A percentile compares a stretch with the other conserved stretches of the same genome.
Evolutionary conservation across 2,113 vertebrate species (phyloP).

Genomic region (Leptodactylus fuscus): DNA sequence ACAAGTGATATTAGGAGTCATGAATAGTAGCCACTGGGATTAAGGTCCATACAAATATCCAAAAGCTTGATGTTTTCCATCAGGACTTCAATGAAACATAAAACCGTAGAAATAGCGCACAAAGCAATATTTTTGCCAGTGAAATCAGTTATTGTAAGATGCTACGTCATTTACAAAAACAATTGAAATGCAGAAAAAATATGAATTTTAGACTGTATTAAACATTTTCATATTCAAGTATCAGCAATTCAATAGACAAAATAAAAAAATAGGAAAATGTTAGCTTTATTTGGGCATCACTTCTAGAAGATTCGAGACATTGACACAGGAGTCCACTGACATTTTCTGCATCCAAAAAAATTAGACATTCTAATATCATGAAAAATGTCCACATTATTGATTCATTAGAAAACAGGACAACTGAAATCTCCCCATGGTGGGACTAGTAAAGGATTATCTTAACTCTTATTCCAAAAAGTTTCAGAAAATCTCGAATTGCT

Average conservation of each 20-base stretch:
- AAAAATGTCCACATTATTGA: no score
- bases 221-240: background rate
- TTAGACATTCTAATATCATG: background rate
- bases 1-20: conserved; percentile 63
- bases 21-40: conserved; percentile 17
- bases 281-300: background rate
- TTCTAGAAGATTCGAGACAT: background rate
- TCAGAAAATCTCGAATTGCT: no score
- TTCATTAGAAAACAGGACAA: no score
- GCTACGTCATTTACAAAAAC: no score
- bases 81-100: background rate
- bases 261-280: background rate
- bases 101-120: background rate
- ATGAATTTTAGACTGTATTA: background rate
- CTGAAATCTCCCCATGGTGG: no score
- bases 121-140: background rate
- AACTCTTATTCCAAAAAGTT: no score
- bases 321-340: background rate
- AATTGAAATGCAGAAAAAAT: background rate
- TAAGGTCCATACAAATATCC: background rate
- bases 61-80: background rate
- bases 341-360: background rate
- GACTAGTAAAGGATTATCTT: no score
- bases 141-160: conserved; percentile 8
- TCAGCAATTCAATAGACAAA: background rate